Evolutionary conservation across 2,113 vertebrate genomes (phyloP), one percentile per base, ranked within the genome.

Genomic region (Sprattus sprattus): DNA sequence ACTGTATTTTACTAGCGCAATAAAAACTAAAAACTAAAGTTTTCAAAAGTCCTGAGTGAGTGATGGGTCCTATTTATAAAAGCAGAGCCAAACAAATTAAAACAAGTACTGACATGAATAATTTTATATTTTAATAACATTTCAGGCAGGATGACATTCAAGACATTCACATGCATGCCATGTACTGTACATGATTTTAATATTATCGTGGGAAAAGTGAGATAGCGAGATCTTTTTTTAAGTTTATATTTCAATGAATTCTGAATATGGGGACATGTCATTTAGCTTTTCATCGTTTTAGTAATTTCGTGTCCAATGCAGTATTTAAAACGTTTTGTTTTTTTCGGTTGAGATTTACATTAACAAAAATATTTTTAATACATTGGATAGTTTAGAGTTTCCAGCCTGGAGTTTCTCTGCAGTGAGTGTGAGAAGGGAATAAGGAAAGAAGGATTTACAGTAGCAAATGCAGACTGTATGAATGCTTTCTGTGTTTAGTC

Each of bases 401-500:
- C 64, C 10, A 67, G 60, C 22, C 25, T 25, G 2, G 25, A 67
- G 60, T 64, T 18, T 57, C 4, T 57, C 57, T n/a, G 20, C n/a
- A n/a, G 64, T 10, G 25, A 25, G n/a, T 71, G 64, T 71, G n/a
- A 71, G 64, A 71, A 28, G 10, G 64, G 22, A 47, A 83, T 32
- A 49, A 10, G 10, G 64, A 32, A 47, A 83, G 45, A 49, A 10
- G 71, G 83, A 88, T 83, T 80, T 45, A 81, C 52, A 83, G 71
- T 46, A 50, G 45, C 39, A n/a, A 60, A 80, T 78, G 49, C 45
- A 16, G 49, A 47, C 25, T 64, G 54, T 83, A 75, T 85, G 67
- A 82, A 45, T 60, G 67, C 67, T 52, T 83, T 88, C 39, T 60
- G 87, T 83, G 81, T 82, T 88, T 78, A 85, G 16, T 10, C 78